Conservation (phyloP, 2,888 invertebrate species). For the Aleiodes testaceus region DNA sequence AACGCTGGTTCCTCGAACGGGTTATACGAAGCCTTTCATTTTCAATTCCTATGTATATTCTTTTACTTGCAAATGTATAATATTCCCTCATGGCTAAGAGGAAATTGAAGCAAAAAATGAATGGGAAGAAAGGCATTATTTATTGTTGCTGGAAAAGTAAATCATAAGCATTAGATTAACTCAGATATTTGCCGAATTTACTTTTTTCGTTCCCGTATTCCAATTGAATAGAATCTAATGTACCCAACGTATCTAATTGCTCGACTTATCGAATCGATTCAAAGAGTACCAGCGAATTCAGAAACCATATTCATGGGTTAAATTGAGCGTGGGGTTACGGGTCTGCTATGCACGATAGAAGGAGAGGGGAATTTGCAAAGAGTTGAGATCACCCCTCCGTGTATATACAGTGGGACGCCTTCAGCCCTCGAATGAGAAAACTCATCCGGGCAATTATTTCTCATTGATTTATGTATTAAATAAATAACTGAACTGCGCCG, state of each 20-base stretch:
- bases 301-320: constrained; percentile 69
- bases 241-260: constrained; percentile 56
- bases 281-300: constrained; percentile 63
- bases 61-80: neutral
- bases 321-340: constrained; percentile 67
- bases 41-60: constrained; percentile 3
- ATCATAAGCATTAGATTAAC: too few species aligned
- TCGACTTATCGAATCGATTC: constrained; percentile 57
- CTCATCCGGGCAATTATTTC: neutral
- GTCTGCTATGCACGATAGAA: neutral
- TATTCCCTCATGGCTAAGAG: neutral
- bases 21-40: constrained; percentile 24
- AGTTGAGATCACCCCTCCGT: neutral
- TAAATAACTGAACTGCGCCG: neutral
- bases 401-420: neutral
- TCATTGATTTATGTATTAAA: constrained; percentile 7
- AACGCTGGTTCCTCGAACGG: constrained; percentile 20
- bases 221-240: constrained; percentile 22
- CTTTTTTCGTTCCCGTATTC: neutral
- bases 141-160: too few species aligned
- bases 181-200: neutral
- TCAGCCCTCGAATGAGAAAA: neutral
- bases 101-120: neutral
- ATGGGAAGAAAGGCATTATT: neutral
- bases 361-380: neutral